Evolutionary conservation across 2,113 vertebrate species (phyloP).

Genomic region (Condylura cristata): DNA sequence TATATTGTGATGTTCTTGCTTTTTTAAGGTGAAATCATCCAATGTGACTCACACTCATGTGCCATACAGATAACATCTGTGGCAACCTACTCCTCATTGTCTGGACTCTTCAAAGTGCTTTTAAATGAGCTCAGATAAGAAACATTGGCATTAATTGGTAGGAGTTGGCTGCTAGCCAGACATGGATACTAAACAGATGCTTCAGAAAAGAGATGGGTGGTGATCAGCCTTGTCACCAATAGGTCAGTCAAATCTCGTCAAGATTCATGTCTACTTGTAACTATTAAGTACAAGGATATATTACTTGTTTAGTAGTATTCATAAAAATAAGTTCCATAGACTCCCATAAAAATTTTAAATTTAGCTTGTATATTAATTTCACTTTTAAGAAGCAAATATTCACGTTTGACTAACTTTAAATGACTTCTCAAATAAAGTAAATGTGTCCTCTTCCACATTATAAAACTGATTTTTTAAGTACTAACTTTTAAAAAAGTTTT

Average conservation of each 20-base stretch:
- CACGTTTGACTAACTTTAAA: background rate
- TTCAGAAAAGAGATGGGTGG: background rate
- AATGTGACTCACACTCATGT: constrained; percentile 7
- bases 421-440: background rate
- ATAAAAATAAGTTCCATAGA: background rate
- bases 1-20: background rate
- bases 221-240: background rate
- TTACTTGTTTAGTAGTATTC: background rate
- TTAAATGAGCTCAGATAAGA: constrained; percentile 59
- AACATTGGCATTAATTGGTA: constrained; percentile 6
- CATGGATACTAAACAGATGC: background rate
- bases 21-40: constrained; percentile 11
- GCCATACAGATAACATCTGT: background rate
- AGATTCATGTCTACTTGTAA: background rate
- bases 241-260: background rate
- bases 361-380: background rate
- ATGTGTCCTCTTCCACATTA: background rate
- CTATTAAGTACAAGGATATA: background rate
- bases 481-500: background rate
- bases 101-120: constrained; percentile 48
- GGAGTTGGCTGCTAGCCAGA: background rate
- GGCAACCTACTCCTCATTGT: background rate
- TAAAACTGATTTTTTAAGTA: background rate
- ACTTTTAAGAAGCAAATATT: background rate
- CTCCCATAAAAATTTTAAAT: background rate